Base-by-base conservation (phyloP, 2,797 vertebrate genomes). In the Gallinago stenura region DNA sequence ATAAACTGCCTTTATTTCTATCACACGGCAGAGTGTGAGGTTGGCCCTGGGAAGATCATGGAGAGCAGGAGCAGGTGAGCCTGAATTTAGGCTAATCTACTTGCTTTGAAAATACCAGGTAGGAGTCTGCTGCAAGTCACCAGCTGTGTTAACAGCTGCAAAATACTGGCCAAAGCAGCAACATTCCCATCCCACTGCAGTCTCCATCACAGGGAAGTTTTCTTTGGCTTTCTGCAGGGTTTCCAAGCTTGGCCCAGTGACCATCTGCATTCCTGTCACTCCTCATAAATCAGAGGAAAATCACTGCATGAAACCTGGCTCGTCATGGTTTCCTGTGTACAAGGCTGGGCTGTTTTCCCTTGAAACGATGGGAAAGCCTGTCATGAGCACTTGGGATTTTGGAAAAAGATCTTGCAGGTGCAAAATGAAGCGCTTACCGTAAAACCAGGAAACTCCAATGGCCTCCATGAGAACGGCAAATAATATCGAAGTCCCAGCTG, bases 401-500 rank as follows among this genome's bases (percentile, higher is more conserved):
- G 83, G 57, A 69, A 71, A 71, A 54, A 91, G 41, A 24, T 81
- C 81, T 50, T 76, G n/a, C n/a, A 51, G 15, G 19, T 41, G 60
- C 35, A 46, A 46, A 73, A 58, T 17, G 26, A 80, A 76, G 22
- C 25, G 87, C 98, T 83, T 98, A 99, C 99, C 99, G 57, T 99
- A 99, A 97, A 99, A 99, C 99, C 99, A 99, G n/a, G 99, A 99
- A 69, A 99, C 99, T 48, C 99, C 99, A 10, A 99, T 99, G 90
- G 99, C 99, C 95, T 99, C 99, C 94, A 99, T 98, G 90, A 99
- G 97, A 85, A 99, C 99, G 5, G 97, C 99, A 95, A 99, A 99
- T 19, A 99, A 91, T 97, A 99, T 99, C 7, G 99, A 99, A 7
- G 99, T 99, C 51, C 99, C 99, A 10, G 99, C 99, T 56, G 99